Evolutionary conservation across 2,113 vertebrate genomes (phyloP).

Genomic region (Limanda limanda): DNA sequence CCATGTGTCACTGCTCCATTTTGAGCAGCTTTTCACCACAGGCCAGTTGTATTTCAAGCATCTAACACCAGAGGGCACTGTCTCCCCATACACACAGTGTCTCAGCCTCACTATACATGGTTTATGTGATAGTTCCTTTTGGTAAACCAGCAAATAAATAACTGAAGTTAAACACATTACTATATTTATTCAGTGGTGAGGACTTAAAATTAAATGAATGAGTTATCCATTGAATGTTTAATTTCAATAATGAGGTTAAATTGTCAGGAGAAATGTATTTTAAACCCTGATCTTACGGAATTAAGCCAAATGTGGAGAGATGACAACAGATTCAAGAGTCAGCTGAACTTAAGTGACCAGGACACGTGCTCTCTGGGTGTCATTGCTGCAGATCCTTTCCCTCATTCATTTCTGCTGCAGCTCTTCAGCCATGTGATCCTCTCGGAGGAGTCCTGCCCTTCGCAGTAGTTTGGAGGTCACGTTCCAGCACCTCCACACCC

Average conservation of each 20-base stretch:
- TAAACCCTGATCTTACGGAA: background rate
- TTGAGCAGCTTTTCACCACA: constrained; percentile 13
- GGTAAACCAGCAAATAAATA: background rate
- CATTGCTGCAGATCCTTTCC: constrained; percentile 22
- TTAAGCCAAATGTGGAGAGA: background rate
- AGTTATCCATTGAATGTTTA: no score
- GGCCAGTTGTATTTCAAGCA: constrained; percentile 6
- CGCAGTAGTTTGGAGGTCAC: constrained; percentile 59
- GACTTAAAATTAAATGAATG: background rate
- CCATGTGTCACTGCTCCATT: constrained; percentile 41
- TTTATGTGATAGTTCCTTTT: background rate
- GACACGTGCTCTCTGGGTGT: constrained; percentile 19
- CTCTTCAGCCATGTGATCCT: constrained; percentile 44
- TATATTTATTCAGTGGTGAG: background rate
- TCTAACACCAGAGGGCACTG: constrained; percentile 62
- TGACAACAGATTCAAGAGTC: background rate
- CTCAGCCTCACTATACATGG: background rate
- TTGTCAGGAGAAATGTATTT: background rate
- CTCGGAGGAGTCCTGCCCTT: constrained; percentile 44
- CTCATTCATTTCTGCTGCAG: constrained; percentile 27
- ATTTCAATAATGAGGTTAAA: background rate
- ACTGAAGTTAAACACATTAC: background rate
- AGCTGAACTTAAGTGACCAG: constrained; percentile 1
- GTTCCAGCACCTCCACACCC: constrained; percentile 46
- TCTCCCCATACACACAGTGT: constrained; percentile 44